These are phyloP conservation scores for Holcopasites calliopsidis DNA, from an alignment of 1,140 invertebrate species.

Conservation along the genomic window DNA sequence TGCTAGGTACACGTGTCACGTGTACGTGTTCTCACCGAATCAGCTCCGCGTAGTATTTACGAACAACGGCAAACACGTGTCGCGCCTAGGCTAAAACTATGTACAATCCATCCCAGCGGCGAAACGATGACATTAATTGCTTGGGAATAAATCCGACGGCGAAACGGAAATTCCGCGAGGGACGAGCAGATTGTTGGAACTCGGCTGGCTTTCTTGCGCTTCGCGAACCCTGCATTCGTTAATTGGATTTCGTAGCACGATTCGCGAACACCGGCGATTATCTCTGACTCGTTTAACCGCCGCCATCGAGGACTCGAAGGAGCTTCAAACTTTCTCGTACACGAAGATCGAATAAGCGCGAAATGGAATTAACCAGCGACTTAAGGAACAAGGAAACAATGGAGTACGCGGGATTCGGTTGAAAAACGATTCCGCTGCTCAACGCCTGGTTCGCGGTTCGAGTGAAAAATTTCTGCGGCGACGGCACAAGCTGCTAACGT, in stretches of 20 bases:
- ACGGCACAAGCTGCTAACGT: conserved; percentile 17
- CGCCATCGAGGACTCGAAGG: too few relatives aligned
- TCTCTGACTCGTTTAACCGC: not conserved
- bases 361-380: conserved; percentile 24
- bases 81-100: conserved; percentile 52
- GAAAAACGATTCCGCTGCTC: conserved; percentile 23
- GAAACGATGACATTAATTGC: conserved; percentile 53
- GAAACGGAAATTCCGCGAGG: conserved; percentile 20
- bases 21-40: conserved; percentile 58
- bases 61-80: conserved; percentile 61
- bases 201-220: not conserved
- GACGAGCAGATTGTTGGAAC: not conserved
- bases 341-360: not conserved
- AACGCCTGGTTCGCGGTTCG: conserved; percentile 1
- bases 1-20: conserved; percentile 48
- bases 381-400: not conserved
- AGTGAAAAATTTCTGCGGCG: conserved; percentile 31
- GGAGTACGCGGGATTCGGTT: conserved; percentile 4
- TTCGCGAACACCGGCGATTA: not conserved
- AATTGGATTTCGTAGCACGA: not conserved
- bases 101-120: conserved; percentile 33
- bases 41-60: conserved; percentile 50
- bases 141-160: conserved; percentile 43
- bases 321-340: not conserved
- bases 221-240: not conserved